Base-by-base conservation (phyloP, 2,888 invertebrate genomes). In the Trissolcus japonicus region DNA sequence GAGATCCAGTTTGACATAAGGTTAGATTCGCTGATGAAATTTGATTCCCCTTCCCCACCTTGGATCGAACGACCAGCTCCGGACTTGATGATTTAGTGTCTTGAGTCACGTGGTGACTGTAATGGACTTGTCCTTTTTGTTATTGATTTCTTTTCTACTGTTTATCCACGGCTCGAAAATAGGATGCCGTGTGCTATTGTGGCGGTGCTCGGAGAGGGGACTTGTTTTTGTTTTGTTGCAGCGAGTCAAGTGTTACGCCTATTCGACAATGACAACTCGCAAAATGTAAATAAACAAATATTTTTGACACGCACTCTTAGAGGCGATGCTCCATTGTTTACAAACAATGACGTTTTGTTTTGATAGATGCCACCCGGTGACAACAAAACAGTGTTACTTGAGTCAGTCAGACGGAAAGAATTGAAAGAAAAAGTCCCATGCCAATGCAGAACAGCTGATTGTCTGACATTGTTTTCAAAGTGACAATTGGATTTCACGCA, bases 101-200 rank as follows among this genome's bases (percentile, higher is more conserved):
- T n/a, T 13, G 6, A 56, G 69, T 69, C 61, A 69, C 69, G 61
- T 62, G 69, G 50, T 57, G 56, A 57, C 25, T 17, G 25, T 53
- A 57, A 63, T 71, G 71, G 71, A 71, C 69, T 71, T 71, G 69
- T 62, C 69, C 69, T 62, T 57, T 61, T 71, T 69, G 61, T 69
- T 69, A 69, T 69, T 69, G 69, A 69, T 69, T 69, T 69, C 68
- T 61, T 61, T 61, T 61, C 40, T 19, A 11, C 46, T 54, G 54
- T 68, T 68, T 68, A 57, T 46, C n/a, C 46, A 14, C 6, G n/a
- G 46, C 46, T 14, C 14, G 46, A 14, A 46, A 46, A 14, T 14
- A 11, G 16, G 46, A n/a, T 46, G 14, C 16, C 35, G 35, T 35
- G 35, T 11, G 25, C 25, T 6, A 35, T 35, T 35, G 35, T 35